Base-by-base conservation (phyloP, 1,140 invertebrate genomes). In the Chrysoperla carnea region DNA sequence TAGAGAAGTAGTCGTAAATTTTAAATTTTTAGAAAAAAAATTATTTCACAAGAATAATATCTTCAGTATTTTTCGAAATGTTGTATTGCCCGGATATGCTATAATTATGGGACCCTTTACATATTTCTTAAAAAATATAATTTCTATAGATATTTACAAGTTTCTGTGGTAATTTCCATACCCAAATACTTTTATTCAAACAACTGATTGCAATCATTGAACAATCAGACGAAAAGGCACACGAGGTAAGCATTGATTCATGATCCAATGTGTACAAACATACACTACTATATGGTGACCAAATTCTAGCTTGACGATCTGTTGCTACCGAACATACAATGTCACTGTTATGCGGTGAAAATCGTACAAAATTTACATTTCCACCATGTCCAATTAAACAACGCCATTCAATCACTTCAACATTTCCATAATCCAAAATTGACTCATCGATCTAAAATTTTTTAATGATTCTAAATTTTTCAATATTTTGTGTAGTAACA, bases 251-350 rank as follows among this genome's bases (percentile, higher is more conserved):
- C 4, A 73, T 61, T 41, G 66, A 67, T 39, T 68, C 61, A 46
- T 74, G 72, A 50, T 75, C 72, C 35, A 75, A 44, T 0, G 75
- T 70, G 46, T 72, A 63, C 4, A 74, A 49, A 52, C 72, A 75
- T 39, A 65, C 57, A 8, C 68, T 69, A 17, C 58, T 56, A 56
- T 66, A 61, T 53, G 66, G 69, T 57, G 51, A 59, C 68, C 61
- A 56, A 43, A 60, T 52, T 46, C 57, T 50, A 1, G 56, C 58
- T 52, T 62, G 60, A 43, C 58, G 52, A 44, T 62, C 60, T 2
- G 60, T 62, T 17, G 60, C 60, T 1, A 57, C 60, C 5, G 61
- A 62, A 48, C 58, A 62, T 13, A 61, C 48, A 15, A 63, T 48
- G 51, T 62, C 61, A 11, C 59, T 52, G 9, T 55, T 49, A 9